These are phyloP conservation scores for Akabosia matsudoensis DNA, from an alignment of 1,140 invertebrate species.

Conservation along the genomic window DNA sequence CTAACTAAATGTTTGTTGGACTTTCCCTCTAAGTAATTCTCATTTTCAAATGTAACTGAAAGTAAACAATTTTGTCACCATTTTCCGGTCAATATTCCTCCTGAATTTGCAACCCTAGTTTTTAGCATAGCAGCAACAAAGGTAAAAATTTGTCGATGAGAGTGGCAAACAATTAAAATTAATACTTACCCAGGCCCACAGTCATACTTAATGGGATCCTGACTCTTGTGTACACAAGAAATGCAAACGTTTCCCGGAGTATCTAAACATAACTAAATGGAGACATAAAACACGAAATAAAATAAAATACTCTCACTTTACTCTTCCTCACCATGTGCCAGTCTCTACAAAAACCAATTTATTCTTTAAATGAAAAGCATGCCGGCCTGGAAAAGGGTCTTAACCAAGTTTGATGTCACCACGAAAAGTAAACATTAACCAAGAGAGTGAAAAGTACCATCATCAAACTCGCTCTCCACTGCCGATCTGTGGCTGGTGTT, in stretches of 20 bases:
- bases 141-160: not conserved
- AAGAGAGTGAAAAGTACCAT: constrained; percentile 5
- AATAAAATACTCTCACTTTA: not conserved
- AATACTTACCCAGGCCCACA: not conserved
- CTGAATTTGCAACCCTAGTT: too few species aligned
- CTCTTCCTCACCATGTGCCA: not conserved
- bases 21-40: too few species aligned
- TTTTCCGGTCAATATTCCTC: too few species aligned
- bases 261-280: not conserved
- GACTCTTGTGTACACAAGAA: not conserved
- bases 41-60: too few species aligned
- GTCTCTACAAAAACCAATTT: not conserved
- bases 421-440: constrained; percentile 3
- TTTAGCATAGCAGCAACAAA: too few species aligned
- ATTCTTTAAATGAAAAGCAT: not conserved
- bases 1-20: too few species aligned
- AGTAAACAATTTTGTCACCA: too few species aligned
- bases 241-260: not conserved
- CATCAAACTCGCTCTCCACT: not conserved
- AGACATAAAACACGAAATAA: not conserved
- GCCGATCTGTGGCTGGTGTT: not conserved
- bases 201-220: not conserved
- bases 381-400: not conserved
- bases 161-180: not conserved
- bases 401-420: not conserved